Base-by-base conservation (phyloP, 2,113 vertebrate species). In the Cyprinodon brontotheroides region DNA sequence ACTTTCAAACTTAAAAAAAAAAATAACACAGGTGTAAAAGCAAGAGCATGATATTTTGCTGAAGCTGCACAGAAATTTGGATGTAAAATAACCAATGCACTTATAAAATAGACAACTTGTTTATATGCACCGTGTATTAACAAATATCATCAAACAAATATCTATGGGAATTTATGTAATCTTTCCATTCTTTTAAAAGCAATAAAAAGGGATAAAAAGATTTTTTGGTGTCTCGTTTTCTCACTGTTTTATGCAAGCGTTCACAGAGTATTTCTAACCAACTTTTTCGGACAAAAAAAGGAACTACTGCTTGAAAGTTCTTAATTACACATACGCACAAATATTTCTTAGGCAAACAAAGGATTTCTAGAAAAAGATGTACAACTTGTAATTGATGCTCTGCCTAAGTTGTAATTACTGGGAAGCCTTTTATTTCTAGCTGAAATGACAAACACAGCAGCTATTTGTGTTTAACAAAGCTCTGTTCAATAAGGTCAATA, bases 401-500 rank as follows among this genome's bases (percentile, higher is more conserved):
- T 65, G 53, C 68, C 79, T 81, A 86, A 50, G 71, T 70, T 72
- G 12, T 80, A 85, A 82, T 84, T 82, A 68, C 72, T 66, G 72
- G 65, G 81, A 63, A 86, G 68, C 72, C 66, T 63, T 61, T 64
- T 69, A 69, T 74, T 71, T 75, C 72, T 74, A 77, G 73, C 82
- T 76, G 63, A 77, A 84, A 17, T 68, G 63, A 65, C 68, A 61
- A 68, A 70, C 61, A 79, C 64, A 57, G 76, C 73, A 82, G 63
- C 70, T 65, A 50, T 38, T 80, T 86, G 86, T 82, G 75, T 82
- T 81, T 81, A 77, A 84, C 75, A 62, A 70, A 77, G 77, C 79
- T 78, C 57, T 3, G 40, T 77, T 92, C 88, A 85, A 91, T 92
- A 88, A 37, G 69, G 79, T 88, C 87, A 79, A 90, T 89, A 84